Conservation (phyloP, 92 coral and sea anemone genomes). For the Plumapathes pennacea region DNA sequence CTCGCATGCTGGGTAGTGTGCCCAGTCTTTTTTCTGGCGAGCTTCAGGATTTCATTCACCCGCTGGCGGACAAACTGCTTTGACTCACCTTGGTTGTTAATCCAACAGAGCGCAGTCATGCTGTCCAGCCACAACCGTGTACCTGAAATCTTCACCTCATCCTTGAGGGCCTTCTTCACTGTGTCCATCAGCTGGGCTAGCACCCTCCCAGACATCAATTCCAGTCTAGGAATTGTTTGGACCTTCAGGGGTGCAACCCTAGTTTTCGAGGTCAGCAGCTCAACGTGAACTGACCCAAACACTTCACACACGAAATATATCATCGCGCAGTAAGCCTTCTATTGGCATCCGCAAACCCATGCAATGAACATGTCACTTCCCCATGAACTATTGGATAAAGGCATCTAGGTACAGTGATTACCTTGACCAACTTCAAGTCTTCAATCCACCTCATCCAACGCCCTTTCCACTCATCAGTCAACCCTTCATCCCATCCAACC, state of each 20-base stretch:
- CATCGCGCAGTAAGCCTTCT: conserved; percentile 20
- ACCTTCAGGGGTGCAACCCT: conserved; percentile 22
- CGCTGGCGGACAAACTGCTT: conserved; percentile 41
- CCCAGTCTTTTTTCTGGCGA: conserved; percentile 30
- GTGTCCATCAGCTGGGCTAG: conserved; percentile 15
- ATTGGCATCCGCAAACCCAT: conserved; percentile 18
- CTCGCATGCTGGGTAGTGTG: conserved; percentile 21
- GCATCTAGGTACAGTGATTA: conserved; percentile 19
- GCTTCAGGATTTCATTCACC: conserved; percentile 31
- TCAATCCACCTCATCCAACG: conserved; percentile 27
- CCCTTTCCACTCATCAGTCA: conserved; percentile 6
- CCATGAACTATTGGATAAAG: conserved; percentile 8
- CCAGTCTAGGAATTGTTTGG: conserved; percentile 13
- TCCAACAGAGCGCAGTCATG: conserved; percentile 45
- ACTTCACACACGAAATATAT: conserved; percentile 16
- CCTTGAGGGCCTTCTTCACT: conserved; percentile 7
- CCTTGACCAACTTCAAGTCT: conserved; percentile 5
- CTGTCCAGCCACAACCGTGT: conserved; percentile 40
- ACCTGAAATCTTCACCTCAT: conserved; percentile 4
- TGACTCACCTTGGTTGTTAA: conserved; percentile 24
- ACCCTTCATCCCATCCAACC: conserved; percentile 36
- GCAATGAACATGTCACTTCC: conserved; percentile 10
- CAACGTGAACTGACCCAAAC: neutral
- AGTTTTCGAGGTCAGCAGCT: conserved; percentile 16
- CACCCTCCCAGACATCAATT: conserved; percentile 11